Conservation (phyloP, 2,888 invertebrate species). For the Brachycybe producta region DNA sequence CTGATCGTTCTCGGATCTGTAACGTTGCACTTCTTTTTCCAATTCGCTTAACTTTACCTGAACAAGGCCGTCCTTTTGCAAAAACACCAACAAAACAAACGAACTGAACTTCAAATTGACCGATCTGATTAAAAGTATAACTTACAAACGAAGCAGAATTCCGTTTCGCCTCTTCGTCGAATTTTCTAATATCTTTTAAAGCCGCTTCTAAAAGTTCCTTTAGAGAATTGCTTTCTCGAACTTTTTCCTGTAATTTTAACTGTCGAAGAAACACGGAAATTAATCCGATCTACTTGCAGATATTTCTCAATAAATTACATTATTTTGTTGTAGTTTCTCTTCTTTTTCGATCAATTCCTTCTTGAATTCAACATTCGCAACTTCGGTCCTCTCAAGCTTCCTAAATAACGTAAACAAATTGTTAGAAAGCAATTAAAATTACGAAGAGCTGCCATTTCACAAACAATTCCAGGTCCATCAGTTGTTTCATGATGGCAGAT, state of each 20-base stretch:
- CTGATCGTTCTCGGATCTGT: slow-evolving; percentile 2
- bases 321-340: slow-evolving; percentile 8
- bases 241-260: slow-evolving; percentile 12
- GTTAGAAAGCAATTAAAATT: background rate
- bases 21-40: slow-evolving; percentile 11
- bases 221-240: slow-evolving; percentile 12
- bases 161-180: background rate
- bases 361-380: slow-evolving; percentile 9
- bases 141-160: background rate
- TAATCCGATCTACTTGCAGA: background rate
- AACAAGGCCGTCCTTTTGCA: slow-evolving; percentile 9
- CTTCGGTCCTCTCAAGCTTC: slow-evolving; percentile 14
- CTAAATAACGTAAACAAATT: background rate
- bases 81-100: no score
- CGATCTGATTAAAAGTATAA: no score
- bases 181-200: slow-evolving; percentile 3
- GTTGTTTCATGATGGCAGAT: background rate
- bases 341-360: slow-evolving; percentile 11
- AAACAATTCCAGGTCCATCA: slow-evolving; percentile 14
- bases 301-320: slow-evolving; percentile 2
- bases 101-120: no score
- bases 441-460: background rate
- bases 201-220: slow-evolving; percentile 10
- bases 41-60: slow-evolving; percentile 3
- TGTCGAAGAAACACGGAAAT: background rate